A percentile compares a stretch with the other conserved stretches of the same genome.
Conservation (phyloP, 92 coral and sea anemone genomes). For the Zoanthus sansibaricus region DNA sequence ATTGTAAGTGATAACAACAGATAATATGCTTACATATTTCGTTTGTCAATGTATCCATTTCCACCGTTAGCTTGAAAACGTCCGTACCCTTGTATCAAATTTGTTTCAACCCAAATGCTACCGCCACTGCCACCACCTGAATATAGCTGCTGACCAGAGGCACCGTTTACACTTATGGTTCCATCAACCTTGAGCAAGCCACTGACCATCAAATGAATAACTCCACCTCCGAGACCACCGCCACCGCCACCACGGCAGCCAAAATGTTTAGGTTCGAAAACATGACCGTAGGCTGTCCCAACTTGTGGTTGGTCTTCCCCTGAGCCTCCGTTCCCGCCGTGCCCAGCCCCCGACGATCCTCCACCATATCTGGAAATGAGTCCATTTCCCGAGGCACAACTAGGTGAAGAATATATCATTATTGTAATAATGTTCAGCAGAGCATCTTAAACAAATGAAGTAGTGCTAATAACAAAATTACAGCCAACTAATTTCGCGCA, state of each 20-base stretch:
- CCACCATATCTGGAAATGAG: slow-evolving; percentile 37
- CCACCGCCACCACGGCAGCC: slow-evolving; percentile 95
- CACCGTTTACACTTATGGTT: slow-evolving; percentile 87
- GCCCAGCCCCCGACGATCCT: slow-evolving; percentile 98
- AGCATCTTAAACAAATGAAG: too few relatives aligned
- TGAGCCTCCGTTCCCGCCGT: slow-evolving; percentile 96
- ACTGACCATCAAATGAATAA: slow-evolving; percentile 80
- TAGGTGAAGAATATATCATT: neutral
- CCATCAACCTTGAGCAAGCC: slow-evolving; percentile 88
- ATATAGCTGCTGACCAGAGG: slow-evolving; percentile 61
- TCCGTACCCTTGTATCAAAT: slow-evolving; percentile 91
- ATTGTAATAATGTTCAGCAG: too few relatives aligned
- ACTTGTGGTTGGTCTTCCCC: slow-evolving; percentile 86
- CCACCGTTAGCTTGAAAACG: slow-evolving; percentile 92
- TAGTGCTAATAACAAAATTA: too few relatives aligned
- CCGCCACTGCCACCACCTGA: slow-evolving; percentile 99
- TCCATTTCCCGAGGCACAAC: slow-evolving; percentile 56
- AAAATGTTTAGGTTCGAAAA: slow-evolving; percentile 93
- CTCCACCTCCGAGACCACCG: slow-evolving; percentile 98
- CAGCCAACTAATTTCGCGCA: too few relatives aligned
- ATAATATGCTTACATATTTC: neutral
- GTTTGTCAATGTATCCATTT: slow-evolving; percentile 33
- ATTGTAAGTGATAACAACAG: neutral
- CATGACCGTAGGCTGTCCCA: slow-evolving; percentile 94
- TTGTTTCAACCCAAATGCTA: slow-evolving; percentile 89